Evolutionary conservation across 1,140 invertebrate species (phyloP), one percentile per base, ranked within the genome.

Genomic region (Nebria ingens): DNA sequence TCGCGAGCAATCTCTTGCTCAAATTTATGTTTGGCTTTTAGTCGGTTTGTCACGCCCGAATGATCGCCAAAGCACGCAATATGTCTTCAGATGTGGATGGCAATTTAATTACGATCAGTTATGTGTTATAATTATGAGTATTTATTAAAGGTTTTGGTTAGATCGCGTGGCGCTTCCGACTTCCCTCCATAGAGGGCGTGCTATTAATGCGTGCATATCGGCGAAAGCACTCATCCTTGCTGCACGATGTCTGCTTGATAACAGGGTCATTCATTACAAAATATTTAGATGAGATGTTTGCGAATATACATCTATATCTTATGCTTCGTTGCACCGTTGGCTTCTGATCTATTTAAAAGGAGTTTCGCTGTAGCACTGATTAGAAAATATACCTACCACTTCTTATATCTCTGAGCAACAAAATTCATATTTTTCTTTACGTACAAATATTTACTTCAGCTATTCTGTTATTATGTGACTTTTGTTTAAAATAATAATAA

Each of bases 101-200:
- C 62, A 62, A 68, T 68, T 67, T 68, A 68, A 68, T 68, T 68
- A 68, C 65, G 63, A 68, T 65, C 64, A 45, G 40, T 45, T 67
- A 67, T 67, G 66, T 62, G 66, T 68, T 66, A 67, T 67, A 65
- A 68, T 67, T 68, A 68, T 59, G 64, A 54, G 61, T 63, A 68
- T 68, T 66, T 68, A 66, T 68, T 45, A 67, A 65, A 65, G 66
- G 66, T 45, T 17, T n/a, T n/a, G n/a, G n/a, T n/a, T n/a, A n/a
- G n/a, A n/a, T n/a, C n/a, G n/a, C n/a, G 40, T 17, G 9, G 4
- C 40, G 25, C 25, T 34, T 34, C 25, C 25, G 25, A 34, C n/a
- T n/a, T 34, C 25, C 25, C 25, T 34, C 25, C n/a, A n/a, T n/a
- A n/a, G n/a, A n/a, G n/a, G n/a, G n/a, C n/a, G n/a, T 34, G 25